Evolutionary conservation across 2,888 invertebrate genomes (phyloP).

Genomic region (Polydrusus cervinus): DNA sequence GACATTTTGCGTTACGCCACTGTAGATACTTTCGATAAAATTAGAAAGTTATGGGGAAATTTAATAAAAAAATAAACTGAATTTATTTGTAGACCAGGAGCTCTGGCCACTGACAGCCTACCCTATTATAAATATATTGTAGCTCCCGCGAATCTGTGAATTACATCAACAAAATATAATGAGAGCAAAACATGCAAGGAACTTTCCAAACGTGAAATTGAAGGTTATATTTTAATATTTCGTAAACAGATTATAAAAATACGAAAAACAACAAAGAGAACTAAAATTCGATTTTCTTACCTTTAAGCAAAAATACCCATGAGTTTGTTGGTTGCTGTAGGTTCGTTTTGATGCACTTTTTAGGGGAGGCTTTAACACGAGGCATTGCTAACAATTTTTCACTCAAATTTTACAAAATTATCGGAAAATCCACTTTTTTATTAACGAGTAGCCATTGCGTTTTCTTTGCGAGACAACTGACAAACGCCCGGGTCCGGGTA

Average conservation of each 20-base stretch:
- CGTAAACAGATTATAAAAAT: conserved; percentile 36
- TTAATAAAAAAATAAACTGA: neutral
- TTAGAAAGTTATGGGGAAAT: too few relatives aligned
- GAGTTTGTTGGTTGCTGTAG: conserved; percentile 78
- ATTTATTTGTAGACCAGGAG: conserved; percentile 1
- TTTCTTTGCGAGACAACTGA: conserved; percentile 12
- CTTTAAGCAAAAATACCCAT: conserved; percentile 81
- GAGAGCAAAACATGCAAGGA: neutral
- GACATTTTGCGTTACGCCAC: too few relatives aligned
- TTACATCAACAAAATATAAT: conserved; percentile 28
- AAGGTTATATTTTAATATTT: conserved; percentile 24
- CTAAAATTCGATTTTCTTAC: conserved; percentile 67
- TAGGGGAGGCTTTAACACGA: conserved; percentile 75
- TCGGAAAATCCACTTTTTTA: neutral
- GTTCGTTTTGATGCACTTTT: conserved; percentile 72
- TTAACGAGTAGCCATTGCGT: conserved; percentile 29
- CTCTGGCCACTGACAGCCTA: neutral
- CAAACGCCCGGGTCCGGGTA: conserved; percentile 38
- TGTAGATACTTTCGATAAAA: too few relatives aligned
- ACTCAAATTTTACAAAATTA: conserved; percentile 16
- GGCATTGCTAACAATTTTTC: conserved; percentile 69
- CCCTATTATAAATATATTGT: neutral
- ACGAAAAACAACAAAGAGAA: conserved; percentile 43
- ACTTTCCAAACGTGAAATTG: neutral
- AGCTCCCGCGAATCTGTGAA: neutral